Percentiles rank a stretch among this genome's conserved stretches.
Evolutionary conservation across 2,888 invertebrate genomes (phyloP).

Genomic region (Cyclophora albipunctata): DNA sequence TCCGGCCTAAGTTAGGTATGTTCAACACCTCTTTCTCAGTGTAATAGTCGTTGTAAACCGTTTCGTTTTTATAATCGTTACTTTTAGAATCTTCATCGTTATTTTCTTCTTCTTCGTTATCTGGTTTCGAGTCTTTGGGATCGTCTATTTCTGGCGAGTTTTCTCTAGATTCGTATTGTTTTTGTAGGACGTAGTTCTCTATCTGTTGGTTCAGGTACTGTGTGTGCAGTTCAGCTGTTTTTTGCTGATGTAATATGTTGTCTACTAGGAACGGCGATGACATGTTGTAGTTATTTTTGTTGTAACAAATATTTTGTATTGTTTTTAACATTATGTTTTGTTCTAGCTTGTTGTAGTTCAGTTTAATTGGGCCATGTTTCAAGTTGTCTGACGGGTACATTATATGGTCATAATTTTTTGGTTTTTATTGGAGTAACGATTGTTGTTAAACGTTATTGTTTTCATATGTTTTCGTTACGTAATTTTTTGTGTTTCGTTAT

Average conservation of each 20-base stretch:
- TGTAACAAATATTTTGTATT: conserved; percentile 61
- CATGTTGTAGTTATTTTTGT: conserved; percentile 62
- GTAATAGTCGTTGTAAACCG: conserved; percentile 38
- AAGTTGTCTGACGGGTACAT: conserved; percentile 63
- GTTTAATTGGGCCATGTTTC: conserved; percentile 61
- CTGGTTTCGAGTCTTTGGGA: conserved; percentile 26
- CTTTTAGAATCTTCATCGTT: conserved; percentile 52
- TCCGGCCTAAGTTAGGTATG: conserved; percentile 49
- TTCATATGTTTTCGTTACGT: no score
- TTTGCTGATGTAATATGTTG: conserved; percentile 77
- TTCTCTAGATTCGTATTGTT: conserved; percentile 37
- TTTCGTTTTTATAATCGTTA: conserved; percentile 56
- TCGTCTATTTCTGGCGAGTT: conserved; percentile 24
- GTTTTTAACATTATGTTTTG: conserved; percentile 71
- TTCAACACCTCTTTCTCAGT: conserved; percentile 59
- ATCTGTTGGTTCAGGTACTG: conserved; percentile 73
- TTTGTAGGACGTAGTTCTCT: conserved; percentile 50
- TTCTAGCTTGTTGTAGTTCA: conserved; percentile 46
- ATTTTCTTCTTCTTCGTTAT: conserved; percentile 36
- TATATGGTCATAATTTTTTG: conserved; percentile 34
- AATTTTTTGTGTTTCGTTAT: no score
- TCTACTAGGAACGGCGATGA: conserved; percentile 78
- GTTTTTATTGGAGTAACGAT: conserved; percentile 12
- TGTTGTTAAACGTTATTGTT: conserved; percentile 9
- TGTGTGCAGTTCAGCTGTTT: conserved; percentile 58